Percentiles rank a stretch among this genome's conserved stretches.
phyloP scores from a whole-genome alignment of 2,113 vertebrate genomes.

The Forbesichthys agassizii region DNA sequence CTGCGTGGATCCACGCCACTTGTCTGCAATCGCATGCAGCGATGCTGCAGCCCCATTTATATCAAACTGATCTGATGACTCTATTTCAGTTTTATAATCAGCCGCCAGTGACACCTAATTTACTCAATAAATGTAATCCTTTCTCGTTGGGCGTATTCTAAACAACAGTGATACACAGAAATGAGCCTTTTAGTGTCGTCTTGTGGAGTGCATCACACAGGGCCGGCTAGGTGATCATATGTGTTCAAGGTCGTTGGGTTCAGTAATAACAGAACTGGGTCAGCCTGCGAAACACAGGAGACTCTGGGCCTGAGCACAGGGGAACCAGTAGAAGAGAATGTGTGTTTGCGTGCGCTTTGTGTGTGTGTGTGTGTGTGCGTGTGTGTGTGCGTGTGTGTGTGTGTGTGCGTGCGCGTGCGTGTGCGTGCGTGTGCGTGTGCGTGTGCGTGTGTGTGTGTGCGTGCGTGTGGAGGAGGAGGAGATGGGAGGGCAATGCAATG shows the following conservation, averaged over 20 bases:
- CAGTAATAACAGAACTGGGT: constrained; percentile 10
- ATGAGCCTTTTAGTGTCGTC: constrained; percentile 16
- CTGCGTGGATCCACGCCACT: background rate
- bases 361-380: constrained; percentile 8
- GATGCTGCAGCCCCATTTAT: too few relatives aligned
- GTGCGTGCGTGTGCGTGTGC: constrained; percentile 6
- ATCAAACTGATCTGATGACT: constrained; percentile 4
- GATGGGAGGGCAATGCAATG: background rate
- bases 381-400: too few relatives aligned
- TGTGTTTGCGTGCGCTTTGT: background rate
- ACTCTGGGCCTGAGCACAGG: constrained; percentile 9
- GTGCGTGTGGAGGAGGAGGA: background rate
- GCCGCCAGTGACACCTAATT: constrained; percentile 1
- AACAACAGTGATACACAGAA: constrained; percentile 5
- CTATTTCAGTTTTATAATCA: constrained; percentile 2
- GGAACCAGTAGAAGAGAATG: constrained; percentile 4
- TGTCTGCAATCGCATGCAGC: background rate
- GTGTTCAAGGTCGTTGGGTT: constrained; percentile 22
- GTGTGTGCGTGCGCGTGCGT: too few relatives aligned
- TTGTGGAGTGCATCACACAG: constrained; percentile 11
- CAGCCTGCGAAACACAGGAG: constrained; percentile 19
- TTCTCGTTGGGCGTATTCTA: constrained; percentile 5
- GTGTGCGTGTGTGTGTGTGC: background rate
- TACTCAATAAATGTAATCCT: background rate
- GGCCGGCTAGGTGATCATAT: constrained; percentile 4